A percentile compares a stretch with the other conserved stretches of the same genome.
phyloP scores from a whole-genome alignment of 2,113 vertebrate genomes.

The Drymodes brunneopygia region DNA sequence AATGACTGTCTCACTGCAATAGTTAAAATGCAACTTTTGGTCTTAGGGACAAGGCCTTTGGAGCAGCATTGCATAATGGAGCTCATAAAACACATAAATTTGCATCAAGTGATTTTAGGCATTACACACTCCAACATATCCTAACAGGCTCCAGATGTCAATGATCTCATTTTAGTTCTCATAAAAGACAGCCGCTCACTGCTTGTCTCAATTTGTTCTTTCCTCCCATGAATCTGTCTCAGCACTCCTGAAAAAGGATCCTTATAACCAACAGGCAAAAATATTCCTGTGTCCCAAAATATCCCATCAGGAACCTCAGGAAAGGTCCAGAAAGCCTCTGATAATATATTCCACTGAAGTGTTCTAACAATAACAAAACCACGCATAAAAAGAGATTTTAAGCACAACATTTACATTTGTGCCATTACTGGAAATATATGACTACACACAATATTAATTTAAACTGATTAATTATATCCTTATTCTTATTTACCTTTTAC shows the following conservation, averaged over 20 bases:
- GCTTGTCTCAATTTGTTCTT: neutral
- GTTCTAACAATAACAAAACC: neutral
- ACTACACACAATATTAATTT: neutral
- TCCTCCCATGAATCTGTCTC: neutral
- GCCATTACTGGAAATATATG: neutral
- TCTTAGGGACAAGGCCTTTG: neutral
- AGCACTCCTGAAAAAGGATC: neutral
- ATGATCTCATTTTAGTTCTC: neutral
- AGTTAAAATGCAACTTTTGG: neutral
- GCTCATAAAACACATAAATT: neutral
- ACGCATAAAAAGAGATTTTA: neutral
- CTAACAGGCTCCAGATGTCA: constrained; percentile 17
- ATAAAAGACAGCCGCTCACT: neutral
- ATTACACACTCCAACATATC: neutral
- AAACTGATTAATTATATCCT: neutral
- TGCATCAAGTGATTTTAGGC: neutral
- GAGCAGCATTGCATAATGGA: neutral
- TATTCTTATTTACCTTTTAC: neutral
- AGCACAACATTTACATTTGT: neutral
- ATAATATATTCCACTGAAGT: neutral
- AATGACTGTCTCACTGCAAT: neutral
- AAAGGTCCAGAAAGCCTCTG: neutral
- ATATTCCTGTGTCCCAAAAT: neutral
- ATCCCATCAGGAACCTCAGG: neutral
- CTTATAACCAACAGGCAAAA: neutral